Percentiles rank a stretch among this genome's conserved stretches.
Evolutionary conservation across 2,797 vertebrate genomes (phyloP).

Genomic region (Toxotes lorentzi): DNA sequence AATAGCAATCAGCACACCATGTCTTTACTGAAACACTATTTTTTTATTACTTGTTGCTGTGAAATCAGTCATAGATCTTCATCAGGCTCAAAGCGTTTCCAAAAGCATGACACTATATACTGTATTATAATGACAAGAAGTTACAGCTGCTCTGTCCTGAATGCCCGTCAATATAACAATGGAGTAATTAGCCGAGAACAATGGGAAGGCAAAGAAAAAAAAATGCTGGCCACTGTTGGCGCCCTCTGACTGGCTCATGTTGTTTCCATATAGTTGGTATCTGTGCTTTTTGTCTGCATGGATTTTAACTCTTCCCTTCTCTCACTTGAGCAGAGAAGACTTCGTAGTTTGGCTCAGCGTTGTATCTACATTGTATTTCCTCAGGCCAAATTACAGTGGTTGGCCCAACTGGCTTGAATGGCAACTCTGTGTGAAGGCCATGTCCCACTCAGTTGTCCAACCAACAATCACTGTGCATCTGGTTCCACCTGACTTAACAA

Average conservation of each 20-base stretch:
- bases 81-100: neutral
- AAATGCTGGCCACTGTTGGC: neutral
- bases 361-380: neutral
- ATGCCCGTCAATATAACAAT: neutral
- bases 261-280: neutral
- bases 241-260: neutral
- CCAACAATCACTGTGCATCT: too few relatives aligned
- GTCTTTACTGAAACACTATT: neutral
- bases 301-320: neutral
- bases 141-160: too few relatives aligned
- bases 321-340: neutral
- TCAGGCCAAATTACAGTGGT: neutral
- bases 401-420: neutral
- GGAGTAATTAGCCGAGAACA: neutral
- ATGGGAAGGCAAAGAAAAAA: too few relatives aligned
- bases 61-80: neutral
- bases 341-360: neutral
- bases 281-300: neutral
- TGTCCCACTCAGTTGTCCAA: neutral
- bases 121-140: neutral
- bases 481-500: neutral
- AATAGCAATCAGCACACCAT: neutral
- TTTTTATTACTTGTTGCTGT: neutral
- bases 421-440: neutral
- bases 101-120: neutral